Conservation (phyloP, 1,140 invertebrate species). For the Sogatella furcifera region DNA sequence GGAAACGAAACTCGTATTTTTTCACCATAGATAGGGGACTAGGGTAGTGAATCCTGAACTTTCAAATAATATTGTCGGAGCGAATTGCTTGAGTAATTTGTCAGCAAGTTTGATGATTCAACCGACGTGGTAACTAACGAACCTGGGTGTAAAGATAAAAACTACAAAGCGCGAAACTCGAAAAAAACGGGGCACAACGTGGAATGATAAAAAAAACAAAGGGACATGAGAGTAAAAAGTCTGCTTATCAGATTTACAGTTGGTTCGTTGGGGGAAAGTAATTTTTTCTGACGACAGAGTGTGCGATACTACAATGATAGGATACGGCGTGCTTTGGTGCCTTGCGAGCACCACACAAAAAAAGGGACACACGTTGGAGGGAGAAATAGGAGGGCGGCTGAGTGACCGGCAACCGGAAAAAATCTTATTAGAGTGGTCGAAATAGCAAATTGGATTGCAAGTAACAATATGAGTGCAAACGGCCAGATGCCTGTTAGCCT, state of each 20-base stretch:
- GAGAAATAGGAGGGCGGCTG: slow-evolving; percentile 7
- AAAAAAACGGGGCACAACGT: not conserved
- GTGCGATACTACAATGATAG: slow-evolving; percentile 1
- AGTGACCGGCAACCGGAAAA: not conserved
- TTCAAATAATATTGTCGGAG: too few relatives aligned
- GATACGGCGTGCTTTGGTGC: not conserved
- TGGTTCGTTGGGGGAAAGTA: not conserved
- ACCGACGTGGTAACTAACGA: too few relatives aligned
- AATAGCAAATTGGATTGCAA: slow-evolving; percentile 21
- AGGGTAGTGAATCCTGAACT: too few relatives aligned
- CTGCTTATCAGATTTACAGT: not conserved
- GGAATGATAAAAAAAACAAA: slow-evolving; percentile 2
- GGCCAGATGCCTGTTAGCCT: too few relatives aligned
- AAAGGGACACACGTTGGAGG: not conserved
- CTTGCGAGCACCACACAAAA: slow-evolving; percentile 9
- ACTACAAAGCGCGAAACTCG: too few relatives aligned
- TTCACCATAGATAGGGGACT: too few relatives aligned
- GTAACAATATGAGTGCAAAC: too few relatives aligned
- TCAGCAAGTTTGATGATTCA: too few relatives aligned
- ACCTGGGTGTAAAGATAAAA: too few relatives aligned
- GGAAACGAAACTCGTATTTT: too few relatives aligned
- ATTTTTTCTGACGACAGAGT: not conserved
- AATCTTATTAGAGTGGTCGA: slow-evolving; percentile 23
- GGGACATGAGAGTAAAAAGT: not conserved
- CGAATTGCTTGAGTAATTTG: too few relatives aligned